These are phyloP conservation scores for Melanotus villosus DNA, from an alignment of 2,888 invertebrate species.

Conservation along the genomic window DNA sequence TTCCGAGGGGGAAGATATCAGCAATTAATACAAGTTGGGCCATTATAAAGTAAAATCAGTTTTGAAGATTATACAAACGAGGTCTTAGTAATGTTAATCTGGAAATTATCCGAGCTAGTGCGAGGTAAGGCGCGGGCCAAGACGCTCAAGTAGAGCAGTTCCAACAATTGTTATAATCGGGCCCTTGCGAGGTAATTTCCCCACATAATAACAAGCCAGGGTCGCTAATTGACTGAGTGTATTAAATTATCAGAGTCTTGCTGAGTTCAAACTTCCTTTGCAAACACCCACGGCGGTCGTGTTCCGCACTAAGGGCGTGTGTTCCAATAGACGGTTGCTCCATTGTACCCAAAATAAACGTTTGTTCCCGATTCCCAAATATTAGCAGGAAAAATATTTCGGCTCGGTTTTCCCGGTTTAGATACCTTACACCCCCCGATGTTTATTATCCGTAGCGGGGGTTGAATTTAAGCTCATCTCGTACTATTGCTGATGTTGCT, in stretches of 20 bases:
- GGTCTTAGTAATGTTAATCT: conserved; percentile 40
- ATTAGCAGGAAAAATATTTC: conserved; percentile 31
- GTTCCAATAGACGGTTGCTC: conserved; percentile 29
- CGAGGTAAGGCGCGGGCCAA: conserved; percentile 39
- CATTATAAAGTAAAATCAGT: conserved; percentile 45
- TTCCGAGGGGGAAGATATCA: conserved; percentile 20
- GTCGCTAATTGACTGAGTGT: conserved; percentile 64
- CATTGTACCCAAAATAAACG: conserved; percentile 35
- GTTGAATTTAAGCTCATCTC: conserved; percentile 1
- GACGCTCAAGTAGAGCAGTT: conserved; percentile 48
- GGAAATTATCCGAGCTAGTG: conserved; percentile 39
- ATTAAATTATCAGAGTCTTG: conserved; percentile 65
- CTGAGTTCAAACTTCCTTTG: conserved; percentile 57
- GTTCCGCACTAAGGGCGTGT: conserved; percentile 25
- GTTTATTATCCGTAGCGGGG: conserved; percentile 15
- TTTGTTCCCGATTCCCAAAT: conserved; percentile 34
- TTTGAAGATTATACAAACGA: conserved; percentile 38
- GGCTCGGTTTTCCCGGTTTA: conserved; percentile 3
- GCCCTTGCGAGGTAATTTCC: conserved; percentile 62
- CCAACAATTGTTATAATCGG: conserved; percentile 60
- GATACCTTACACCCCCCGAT: conserved; percentile 6
- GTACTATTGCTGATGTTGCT: conserved; percentile 14
- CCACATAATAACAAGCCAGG: conserved; percentile 62
- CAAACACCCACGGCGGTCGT: conserved; percentile 48
- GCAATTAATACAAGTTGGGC: conserved; percentile 35